Conservation (phyloP, 2,797 vertebrate species). For the Simalia tracyae region DNA sequence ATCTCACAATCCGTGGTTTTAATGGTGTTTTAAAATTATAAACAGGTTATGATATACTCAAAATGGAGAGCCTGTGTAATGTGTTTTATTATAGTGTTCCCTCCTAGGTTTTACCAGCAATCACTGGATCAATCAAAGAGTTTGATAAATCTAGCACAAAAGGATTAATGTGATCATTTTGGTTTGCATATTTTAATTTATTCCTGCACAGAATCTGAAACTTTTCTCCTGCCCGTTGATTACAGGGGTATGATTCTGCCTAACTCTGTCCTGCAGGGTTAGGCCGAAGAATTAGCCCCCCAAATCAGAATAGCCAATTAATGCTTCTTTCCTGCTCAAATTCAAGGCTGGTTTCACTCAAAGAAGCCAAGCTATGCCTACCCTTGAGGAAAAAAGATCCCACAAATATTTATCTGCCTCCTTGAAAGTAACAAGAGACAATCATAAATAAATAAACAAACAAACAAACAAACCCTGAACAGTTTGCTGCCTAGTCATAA, state of each 20-base stretch:
- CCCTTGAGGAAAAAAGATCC: neutral
- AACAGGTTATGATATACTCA: neutral
- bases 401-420: neutral
- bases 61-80: neutral
- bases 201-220: neutral
- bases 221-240: neutral
- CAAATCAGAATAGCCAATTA: neutral
- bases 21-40: neutral
- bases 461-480: neutral
- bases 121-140: neutral
- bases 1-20: neutral
- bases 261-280: neutral
- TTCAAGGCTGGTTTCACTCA: neutral
- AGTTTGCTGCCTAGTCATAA: neutral
- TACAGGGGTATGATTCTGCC: neutral
- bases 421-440: neutral
- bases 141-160: neutral
- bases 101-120: neutral
- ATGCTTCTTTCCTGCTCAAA: neutral
- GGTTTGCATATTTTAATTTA: neutral
- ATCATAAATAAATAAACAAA: neutral
- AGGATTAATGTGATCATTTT: neutral
- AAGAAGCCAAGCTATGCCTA: neutral
- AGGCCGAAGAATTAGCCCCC: neutral
- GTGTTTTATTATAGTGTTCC: neutral